Conservation (phyloP, 2,888 invertebrate species). For the Andricus curvator region DNA sequence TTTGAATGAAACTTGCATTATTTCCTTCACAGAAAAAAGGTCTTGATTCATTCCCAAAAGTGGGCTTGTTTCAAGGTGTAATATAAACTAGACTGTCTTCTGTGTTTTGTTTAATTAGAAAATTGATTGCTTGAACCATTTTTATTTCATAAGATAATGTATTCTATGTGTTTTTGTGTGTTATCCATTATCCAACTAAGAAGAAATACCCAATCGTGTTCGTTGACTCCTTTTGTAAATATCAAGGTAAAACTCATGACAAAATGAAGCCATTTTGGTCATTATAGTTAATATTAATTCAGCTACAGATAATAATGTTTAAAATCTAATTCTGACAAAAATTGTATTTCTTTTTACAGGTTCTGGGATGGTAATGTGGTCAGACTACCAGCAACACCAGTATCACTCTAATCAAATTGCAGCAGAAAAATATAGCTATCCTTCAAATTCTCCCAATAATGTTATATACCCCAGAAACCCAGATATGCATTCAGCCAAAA, state of each 20-base stretch:
- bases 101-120: too few species aligned
- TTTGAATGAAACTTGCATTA: too few species aligned
- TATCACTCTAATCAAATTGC: not conserved
- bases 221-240: not conserved
- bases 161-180: not conserved
- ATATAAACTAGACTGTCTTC: too few species aligned
- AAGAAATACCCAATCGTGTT: too few species aligned
- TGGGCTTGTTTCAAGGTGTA: too few species aligned
- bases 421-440: not conserved
- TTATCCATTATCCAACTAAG: not conserved
- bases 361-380: slow-evolving; percentile 37
- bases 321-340: not conserved
- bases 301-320: not conserved
- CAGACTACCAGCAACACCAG: not conserved
- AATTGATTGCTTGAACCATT: too few species aligned
- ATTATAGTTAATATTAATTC: too few species aligned
- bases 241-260: not conserved
- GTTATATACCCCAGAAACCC: not conserved
- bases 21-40: too few species aligned
- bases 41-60: too few species aligned
- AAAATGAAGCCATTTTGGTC: too few species aligned
- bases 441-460: not conserved
- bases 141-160: not conserved
- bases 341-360: slow-evolving; percentile 53
- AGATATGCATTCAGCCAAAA: slow-evolving; percentile 49